These are phyloP conservation scores for Copidosoma aretas DNA, from an alignment of 2,888 invertebrate genomes.

Conservation along the genomic window DNA sequence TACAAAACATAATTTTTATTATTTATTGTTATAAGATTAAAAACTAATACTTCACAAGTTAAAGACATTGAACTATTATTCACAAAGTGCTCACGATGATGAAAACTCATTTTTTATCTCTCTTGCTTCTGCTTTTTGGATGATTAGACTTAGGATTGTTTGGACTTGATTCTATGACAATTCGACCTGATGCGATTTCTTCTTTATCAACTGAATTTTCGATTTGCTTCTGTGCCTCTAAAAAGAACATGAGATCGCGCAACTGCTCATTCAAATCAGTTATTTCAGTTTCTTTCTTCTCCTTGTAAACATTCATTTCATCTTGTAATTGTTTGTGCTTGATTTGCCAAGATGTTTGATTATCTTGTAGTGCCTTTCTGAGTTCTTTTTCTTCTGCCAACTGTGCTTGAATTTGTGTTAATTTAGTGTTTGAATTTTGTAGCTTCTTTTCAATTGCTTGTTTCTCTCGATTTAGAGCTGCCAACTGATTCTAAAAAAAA, in stretches of 20 bases:
- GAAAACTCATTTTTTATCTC: slow-evolving; percentile 30
- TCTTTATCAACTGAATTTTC: slow-evolving; percentile 66
- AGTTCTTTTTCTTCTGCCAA: slow-evolving; percentile 86
- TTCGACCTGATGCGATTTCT: slow-evolving; percentile 70
- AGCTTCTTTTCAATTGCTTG: slow-evolving; percentile 75
- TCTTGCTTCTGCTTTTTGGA: slow-evolving; percentile 34
- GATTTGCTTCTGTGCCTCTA: slow-evolving; percentile 82
- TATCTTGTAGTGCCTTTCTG: slow-evolving; percentile 77
- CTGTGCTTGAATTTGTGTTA: slow-evolving; percentile 73
- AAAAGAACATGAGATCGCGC: slow-evolving; percentile 94
- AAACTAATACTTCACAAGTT: slow-evolving; percentile 37
- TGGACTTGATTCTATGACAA: slow-evolving; percentile 65
- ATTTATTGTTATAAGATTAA: slow-evolving; percentile 31
- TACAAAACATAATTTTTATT: not conserved
- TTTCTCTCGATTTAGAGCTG: slow-evolving; percentile 71
- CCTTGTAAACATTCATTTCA: slow-evolving; percentile 58
- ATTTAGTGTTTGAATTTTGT: slow-evolving; percentile 69
- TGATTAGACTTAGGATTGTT: slow-evolving; percentile 36
- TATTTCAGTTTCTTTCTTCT: slow-evolving; percentile 71
- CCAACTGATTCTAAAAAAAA: slow-evolving; percentile 64
- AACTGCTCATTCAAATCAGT: slow-evolving; percentile 89
- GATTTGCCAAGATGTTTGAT: slow-evolving; percentile 77
- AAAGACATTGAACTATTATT: slow-evolving; percentile 19
- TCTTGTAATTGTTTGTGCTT: slow-evolving; percentile 61
- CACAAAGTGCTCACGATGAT: not conserved